phyloP scores from a whole-genome alignment of 2,113 vertebrate species.

The Paraplagusia blochii region DNA sequence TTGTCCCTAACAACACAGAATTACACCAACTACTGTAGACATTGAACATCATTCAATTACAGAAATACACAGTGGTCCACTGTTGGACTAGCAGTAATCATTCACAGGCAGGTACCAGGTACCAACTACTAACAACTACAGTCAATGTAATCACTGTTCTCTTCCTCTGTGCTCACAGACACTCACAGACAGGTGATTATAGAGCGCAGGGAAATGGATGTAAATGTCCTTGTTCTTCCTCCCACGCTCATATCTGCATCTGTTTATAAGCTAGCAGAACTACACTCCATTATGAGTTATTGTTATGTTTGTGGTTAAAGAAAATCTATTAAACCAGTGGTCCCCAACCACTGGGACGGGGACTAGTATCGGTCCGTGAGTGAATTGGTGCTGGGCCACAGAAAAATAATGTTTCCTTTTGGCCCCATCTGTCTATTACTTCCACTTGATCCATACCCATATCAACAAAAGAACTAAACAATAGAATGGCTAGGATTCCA shows the following conservation, averaged over 20 bases:
- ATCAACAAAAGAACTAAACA: too few relatives aligned
- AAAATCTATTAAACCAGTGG: too few relatives aligned
- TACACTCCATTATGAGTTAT: too few relatives aligned
- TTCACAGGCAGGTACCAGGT: conserved; percentile 26
- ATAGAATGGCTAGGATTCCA: too few relatives aligned
- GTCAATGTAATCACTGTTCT: conserved; percentile 15
- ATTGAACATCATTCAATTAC: conserved; percentile 23
- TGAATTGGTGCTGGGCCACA: too few relatives aligned
- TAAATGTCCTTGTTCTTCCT: conserved; percentile 47
- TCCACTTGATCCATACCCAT: too few relatives aligned
- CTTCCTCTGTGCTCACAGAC: conserved; percentile 22
- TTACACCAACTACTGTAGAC: conserved; percentile 11
- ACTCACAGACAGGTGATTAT: conserved; percentile 50
- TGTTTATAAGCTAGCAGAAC: neutral
- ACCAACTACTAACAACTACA: conserved; percentile 4
- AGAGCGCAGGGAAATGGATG: conserved; percentile 47
- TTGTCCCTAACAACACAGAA: neutral
- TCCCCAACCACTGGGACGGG: too few relatives aligned
- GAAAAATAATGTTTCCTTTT: too few relatives aligned
- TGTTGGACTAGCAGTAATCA: conserved; percentile 26
- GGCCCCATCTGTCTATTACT: too few relatives aligned
- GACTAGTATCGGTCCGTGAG: too few relatives aligned
- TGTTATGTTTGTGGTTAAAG: too few relatives aligned
- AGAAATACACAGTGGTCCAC: conserved; percentile 4
- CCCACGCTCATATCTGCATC: conserved; percentile 34